Evolutionary conservation across 2,113 vertebrate genomes (phyloP), one percentile per base, ranked within the genome.

Genomic region (Phodopus roborovskii): DNA sequence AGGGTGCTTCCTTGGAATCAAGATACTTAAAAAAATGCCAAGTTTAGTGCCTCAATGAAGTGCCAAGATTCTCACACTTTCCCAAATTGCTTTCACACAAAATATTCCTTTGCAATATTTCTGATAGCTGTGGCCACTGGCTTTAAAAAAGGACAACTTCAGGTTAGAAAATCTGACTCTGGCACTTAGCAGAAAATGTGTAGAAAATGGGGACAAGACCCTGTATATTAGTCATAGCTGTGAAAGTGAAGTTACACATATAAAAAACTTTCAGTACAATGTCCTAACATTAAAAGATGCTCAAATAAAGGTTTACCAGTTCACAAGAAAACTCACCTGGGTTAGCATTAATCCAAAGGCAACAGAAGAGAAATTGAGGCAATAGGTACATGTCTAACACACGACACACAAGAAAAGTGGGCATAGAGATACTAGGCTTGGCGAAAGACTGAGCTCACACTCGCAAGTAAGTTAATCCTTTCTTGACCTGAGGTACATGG

Each of bases 1-100:
- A 30, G 58, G 92, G 84, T 70, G 68, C 92, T 92, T 82, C 75
- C 48, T 70, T 70, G 73, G 84, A 96, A 85, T 64, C 50, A 95
- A 45, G 33, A 90, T 88, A 50, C 20, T 45, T 88, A 17, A 83
- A 64, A 86, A 68, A 91, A 10, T 62, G 36, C 84, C 45, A n/a
- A 13, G 42, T 22, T 79, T 82, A 58, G 74, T 81, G 73, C 58
- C 50, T 87, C 10, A 75, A 45, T 13, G 70, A 64, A 94, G 30
- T 42, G 24, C 28, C 9, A 12, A 60, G 60, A 79, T 64, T 62
- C 42, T 68, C 30, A 82, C 20, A 94, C 28, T 90, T 91, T 39
- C 66, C 19, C 85, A 95, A 30, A 56, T 9, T 16, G 48, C 8
- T 36, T 1, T 45, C 83, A 77, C 36, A 91, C 60, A 71, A 60